phyloP scores from a whole-genome alignment of 64 coral and sea anemone species.

The Pachyseris speciosa region DNA sequence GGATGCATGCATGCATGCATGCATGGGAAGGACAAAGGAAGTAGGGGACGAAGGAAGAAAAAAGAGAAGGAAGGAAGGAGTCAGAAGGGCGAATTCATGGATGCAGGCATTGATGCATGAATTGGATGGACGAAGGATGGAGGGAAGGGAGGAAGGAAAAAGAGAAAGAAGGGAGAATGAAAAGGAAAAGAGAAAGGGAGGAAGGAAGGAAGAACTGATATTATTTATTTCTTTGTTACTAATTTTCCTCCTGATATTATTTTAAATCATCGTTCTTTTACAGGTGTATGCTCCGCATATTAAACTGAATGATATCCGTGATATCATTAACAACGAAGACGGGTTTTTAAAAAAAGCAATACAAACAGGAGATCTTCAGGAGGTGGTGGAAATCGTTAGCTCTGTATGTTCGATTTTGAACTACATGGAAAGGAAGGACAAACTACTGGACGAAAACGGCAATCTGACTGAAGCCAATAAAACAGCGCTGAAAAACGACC shows the following conservation, averaged over 20 bases:
- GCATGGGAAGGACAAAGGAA: not conserved
- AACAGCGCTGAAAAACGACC: not conserved
- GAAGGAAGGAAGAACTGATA: not conserved
- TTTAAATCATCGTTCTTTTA: not conserved
- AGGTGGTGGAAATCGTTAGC: not conserved
- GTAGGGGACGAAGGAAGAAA: too few species aligned
- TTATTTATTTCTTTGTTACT: too few species aligned
- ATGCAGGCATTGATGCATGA: too few species aligned
- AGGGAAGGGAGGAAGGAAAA: not conserved
- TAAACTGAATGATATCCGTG: not conserved
- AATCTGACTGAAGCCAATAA: not conserved
- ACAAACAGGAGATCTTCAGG: not conserved
- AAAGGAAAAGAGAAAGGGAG: not conserved
- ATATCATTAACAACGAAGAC: not conserved
- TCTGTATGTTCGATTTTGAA: conserved; percentile 28
- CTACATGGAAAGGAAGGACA: not conserved
- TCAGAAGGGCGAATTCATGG: not conserved
- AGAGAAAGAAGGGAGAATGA: not conserved
- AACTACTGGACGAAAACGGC: too few species aligned
- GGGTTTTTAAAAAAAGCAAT: not conserved
- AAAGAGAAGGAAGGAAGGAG: not conserved
- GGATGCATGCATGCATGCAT: too few species aligned
- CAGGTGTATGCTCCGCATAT: not conserved
- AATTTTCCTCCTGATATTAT: not conserved
- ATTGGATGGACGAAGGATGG: too few species aligned